Percentiles rank a stretch among this genome's conserved stretches.
Conservation (phyloP, 2,113 vertebrate genomes). For the Numenius arquata region DNA sequence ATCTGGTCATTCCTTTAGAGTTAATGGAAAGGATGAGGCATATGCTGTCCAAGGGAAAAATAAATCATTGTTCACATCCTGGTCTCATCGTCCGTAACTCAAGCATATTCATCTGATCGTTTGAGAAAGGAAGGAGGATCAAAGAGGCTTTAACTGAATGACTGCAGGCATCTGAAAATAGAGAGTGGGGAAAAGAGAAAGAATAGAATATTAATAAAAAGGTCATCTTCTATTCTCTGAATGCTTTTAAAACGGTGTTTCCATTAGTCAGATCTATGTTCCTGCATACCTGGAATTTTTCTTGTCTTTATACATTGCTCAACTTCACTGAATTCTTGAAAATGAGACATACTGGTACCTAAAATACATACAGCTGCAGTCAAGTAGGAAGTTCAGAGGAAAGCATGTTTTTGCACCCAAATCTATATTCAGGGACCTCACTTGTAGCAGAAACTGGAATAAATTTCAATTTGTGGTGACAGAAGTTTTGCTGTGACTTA, state of each 20-base stretch:
- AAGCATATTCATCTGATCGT: neutral
- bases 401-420: neutral
- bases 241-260: neutral
- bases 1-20: conserved; percentile 6
- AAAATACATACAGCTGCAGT: neutral
- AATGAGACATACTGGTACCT: neutral
- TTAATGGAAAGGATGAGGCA: conserved; percentile 42
- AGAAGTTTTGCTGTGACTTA: neutral
- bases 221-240: neutral
- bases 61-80: conserved; percentile 35
- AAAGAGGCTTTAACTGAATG: conserved; percentile 13
- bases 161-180: neutral
- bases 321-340: neutral
- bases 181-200: neutral
- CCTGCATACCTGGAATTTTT: neutral
- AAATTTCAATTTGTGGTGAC: conserved; percentile 8
- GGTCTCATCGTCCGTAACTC: conserved; percentile 13
- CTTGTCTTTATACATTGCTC: neutral
- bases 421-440: neutral
- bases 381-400: neutral
- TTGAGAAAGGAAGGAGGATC: neutral
- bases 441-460: neutral
- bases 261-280: neutral
- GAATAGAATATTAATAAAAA: conserved; percentile 3
- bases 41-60: conserved; percentile 32